Evolutionary conservation across 2,113 vertebrate genomes (phyloP), one percentile per base, ranked within the genome.

Genomic region (Gila orcuttii): DNA sequence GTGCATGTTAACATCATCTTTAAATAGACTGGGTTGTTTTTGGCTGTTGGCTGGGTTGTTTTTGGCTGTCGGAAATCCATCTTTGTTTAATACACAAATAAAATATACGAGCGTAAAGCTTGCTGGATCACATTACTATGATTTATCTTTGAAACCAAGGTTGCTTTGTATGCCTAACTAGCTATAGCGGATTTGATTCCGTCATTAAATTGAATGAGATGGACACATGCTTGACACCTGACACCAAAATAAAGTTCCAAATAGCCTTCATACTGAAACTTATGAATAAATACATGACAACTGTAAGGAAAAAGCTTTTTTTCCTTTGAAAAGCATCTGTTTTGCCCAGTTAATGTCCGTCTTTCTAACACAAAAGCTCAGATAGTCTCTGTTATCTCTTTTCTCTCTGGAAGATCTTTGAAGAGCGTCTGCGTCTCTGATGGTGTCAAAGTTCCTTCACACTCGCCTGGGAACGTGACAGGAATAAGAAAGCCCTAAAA

Each of bases 361-460:
- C 79, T 81, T 45, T 47, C 39, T 4, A 1, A 12, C 59, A 47
- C 78, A 80, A 80, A 80, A 64, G n/a, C 59, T 80, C 78, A 80
- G 78, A 64, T 25, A 66, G 39, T 31, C 79, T 80, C 15, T 47
- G 78, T 80, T 81, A 81, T 81, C 79, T 81, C 39, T 19, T 11
- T 81, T 25, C 79, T 42, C 79, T 59, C 76, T 15, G 76, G 52
- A 75, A 75, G 52, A 59, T 79, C 76, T 62, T 66, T 64, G 39
- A 64, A 80, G 59, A 64, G 36, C 59, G 59, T 80, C 78, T 80
- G 57, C 39, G 39, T 64, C 42, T 80, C 59, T 81, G 79, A 81
- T 19, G 39, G 79, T 66, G 79, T 81, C 59, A 81, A 81, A 81
- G 79, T 81, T 81, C 59, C 79, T 81, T 81, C 79, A 81, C 39